These are phyloP conservation scores for Phocoena sinus DNA, from an alignment of 2,113 vertebrate genomes.

Conservation along the genomic window DNA sequence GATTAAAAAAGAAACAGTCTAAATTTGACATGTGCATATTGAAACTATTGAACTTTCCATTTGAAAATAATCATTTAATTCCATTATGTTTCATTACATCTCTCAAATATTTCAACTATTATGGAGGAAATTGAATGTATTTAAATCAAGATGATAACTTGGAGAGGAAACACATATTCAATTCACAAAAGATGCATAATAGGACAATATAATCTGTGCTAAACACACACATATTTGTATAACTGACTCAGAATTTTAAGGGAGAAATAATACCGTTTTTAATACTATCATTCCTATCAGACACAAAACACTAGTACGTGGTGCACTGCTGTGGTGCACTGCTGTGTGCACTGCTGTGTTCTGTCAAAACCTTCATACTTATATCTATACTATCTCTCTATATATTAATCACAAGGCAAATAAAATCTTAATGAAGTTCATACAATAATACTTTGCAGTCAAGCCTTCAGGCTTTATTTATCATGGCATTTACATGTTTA, in stretches of 20 bases:
- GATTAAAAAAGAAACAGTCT: neutral
- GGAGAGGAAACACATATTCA: neutral
- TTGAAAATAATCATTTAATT: neutral
- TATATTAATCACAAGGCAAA: neutral
- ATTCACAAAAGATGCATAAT: neutral
- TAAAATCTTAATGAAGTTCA: neutral
- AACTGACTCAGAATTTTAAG: neutral
- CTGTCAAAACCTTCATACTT: neutral
- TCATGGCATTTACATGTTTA: neutral
- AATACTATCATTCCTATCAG: neutral
- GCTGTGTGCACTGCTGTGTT: neutral
- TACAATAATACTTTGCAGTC: neutral
- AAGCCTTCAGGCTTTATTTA: neutral
- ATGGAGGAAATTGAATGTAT: neutral
- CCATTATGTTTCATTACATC: neutral
- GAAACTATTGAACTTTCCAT: neutral
- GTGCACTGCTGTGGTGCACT: neutral
- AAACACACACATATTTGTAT: neutral
- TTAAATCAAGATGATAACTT: slow-evolving; percentile 12
- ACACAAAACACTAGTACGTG: neutral
- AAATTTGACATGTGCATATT: neutral
- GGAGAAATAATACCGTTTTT: neutral
- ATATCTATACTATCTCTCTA: no score
- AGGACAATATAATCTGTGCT: neutral
- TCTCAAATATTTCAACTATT: neutral